phyloP scores from a whole-genome alignment of 2,797 vertebrate species.

The Neopelma chrysocephalum region DNA sequence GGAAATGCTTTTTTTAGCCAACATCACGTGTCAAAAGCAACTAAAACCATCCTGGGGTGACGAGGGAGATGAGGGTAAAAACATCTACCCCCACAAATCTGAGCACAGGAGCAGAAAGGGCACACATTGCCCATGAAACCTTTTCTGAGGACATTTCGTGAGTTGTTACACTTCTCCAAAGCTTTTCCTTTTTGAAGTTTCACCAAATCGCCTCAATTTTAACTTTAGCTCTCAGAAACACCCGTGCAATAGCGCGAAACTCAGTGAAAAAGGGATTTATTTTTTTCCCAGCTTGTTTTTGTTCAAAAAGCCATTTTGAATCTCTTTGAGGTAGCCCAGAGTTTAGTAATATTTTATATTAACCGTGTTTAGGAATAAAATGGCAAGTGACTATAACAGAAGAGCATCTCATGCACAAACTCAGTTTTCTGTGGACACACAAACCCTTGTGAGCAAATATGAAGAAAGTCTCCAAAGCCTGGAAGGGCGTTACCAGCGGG shows the following conservation, averaged over 20 bases:
- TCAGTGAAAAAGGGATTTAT: not conserved
- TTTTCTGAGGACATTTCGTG: not conserved
- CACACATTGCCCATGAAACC: not conserved
- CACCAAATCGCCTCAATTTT: not conserved
- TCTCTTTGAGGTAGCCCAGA: constrained; percentile 11
- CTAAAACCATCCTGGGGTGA: not conserved
- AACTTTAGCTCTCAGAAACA: not conserved
- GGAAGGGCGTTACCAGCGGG: constrained; percentile 75
- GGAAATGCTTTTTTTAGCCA: not conserved
- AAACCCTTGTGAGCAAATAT: constrained; percentile 77
- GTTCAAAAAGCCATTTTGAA: not conserved
- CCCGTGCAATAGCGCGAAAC: not conserved
- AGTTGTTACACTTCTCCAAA: not conserved
- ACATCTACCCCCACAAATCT: not conserved
- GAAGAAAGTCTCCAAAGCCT: constrained; percentile 77
- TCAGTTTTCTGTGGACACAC: constrained; percentile 82
- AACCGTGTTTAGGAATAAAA: constrained; percentile 84
- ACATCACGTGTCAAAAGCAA: not conserved
- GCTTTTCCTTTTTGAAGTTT: not conserved
- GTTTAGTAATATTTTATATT: constrained; percentile 77
- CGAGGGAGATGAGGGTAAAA: not conserved
- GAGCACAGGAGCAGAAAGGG: not conserved
- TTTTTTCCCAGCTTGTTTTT: not conserved
- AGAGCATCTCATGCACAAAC: constrained; percentile 83
- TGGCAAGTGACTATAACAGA: constrained; percentile 85